These are phyloP conservation scores for Xestia sexstrigata DNA, from an alignment of 2,888 invertebrate species.

Conservation along the genomic window DNA sequence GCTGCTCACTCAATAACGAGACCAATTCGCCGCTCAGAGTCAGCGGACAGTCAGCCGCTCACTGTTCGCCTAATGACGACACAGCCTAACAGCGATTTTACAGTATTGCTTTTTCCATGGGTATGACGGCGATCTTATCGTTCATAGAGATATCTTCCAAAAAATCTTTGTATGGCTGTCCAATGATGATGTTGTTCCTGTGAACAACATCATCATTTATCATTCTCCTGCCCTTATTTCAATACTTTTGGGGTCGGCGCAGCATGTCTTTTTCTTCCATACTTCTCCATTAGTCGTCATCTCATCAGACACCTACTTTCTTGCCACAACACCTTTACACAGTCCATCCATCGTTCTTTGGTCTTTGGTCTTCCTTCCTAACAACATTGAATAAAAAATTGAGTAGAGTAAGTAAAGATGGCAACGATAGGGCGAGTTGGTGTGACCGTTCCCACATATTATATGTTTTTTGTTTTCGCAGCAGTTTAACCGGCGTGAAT, in stretches of 20 bases:
- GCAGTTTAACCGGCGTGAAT: slow-evolving; percentile 77
- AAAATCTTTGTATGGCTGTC: neutral
- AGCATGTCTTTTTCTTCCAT: too few relatives aligned
- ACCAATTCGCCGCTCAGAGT: neutral
- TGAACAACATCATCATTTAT: too few relatives aligned
- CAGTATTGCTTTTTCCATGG: neutral
- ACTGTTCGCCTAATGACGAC: neutral
- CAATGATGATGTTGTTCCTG: too few relatives aligned
- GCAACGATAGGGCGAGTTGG: slow-evolving; percentile 56
- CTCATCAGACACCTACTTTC: too few relatives aligned
- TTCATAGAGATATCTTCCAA: neutral
- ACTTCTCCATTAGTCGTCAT: too few relatives aligned
- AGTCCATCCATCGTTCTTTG: too few relatives aligned
- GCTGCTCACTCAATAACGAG: neutral
- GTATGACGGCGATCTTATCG: neutral
- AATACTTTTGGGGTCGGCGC: too few relatives aligned
- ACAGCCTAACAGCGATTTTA: neutral
- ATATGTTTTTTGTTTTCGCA: slow-evolving; percentile 70
- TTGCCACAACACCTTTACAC: too few relatives aligned
- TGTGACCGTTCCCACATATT: slow-evolving; percentile 67
- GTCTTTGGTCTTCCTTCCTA: too few relatives aligned
- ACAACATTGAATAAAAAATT: too few relatives aligned
- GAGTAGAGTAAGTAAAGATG: slow-evolving; percentile 57
- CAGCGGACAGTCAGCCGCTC: neutral
- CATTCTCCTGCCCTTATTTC: too few relatives aligned